A percentile compares a stretch with the other conserved stretches of the same genome.
These are phyloP conservation scores for Mungos mungo DNA, from an alignment of 2,113 vertebrate genomes.

Conservation along the genomic window DNA sequence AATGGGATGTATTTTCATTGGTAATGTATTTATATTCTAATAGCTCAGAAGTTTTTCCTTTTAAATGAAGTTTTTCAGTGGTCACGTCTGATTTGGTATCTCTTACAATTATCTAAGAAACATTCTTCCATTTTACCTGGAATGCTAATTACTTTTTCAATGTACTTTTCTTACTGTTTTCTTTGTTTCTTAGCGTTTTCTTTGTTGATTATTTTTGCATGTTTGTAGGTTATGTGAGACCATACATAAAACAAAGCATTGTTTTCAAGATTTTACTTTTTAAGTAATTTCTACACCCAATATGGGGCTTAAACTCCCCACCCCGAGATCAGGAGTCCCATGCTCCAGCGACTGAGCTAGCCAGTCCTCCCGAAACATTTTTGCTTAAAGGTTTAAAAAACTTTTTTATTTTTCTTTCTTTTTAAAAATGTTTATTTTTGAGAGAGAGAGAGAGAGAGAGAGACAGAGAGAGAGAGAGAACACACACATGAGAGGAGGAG, in stretches of 20 bases:
- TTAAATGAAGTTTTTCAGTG: conserved; percentile 33
- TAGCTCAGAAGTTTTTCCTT: neutral
- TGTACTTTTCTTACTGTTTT: conserved; percentile 2
- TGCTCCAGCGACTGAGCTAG: no score
- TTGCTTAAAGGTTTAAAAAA: neutral
- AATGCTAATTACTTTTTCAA: conserved; percentile 41
- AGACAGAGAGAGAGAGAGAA: no score
- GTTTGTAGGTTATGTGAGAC: neutral
- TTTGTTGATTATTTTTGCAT: conserved; percentile 20
- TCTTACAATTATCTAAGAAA: neutral
- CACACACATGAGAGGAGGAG: no score
- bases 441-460: no score
- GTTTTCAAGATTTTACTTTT: no score
- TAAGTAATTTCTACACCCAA: no score
- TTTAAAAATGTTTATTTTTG: no score
- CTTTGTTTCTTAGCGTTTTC: neutral
- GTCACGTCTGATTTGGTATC: neutral
- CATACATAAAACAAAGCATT: neutral
- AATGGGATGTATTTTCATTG: neutral
- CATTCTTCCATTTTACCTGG: neutral
- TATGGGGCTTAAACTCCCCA: no score
- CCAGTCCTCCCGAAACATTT: neutral
- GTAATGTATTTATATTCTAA: neutral
- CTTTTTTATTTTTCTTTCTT: no score
- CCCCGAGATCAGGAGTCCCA: no score